A percentile compares a stretch with the other conserved stretches of the same genome.
phyloP scores from a whole-genome alignment of 2,797 vertebrate species.

The Eurystomus glaucurus region DNA sequence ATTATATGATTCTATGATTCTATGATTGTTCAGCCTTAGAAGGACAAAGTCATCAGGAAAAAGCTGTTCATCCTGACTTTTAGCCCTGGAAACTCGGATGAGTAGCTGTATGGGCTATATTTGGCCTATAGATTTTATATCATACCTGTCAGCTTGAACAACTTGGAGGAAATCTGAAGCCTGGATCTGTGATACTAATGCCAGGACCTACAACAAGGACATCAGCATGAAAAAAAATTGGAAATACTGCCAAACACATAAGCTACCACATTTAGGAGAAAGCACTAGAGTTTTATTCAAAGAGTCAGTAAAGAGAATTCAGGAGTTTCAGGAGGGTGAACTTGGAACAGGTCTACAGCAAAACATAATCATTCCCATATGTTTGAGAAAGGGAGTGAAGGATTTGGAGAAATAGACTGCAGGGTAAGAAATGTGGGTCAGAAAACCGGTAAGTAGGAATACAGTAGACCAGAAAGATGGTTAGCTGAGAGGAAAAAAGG shows the following conservation, averaged over 20 bases:
- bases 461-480: background rate
- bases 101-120: background rate
- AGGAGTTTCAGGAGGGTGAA: background rate
- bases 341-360: background rate
- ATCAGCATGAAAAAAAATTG: background rate
- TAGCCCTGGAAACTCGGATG: background rate
- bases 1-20: background rate
- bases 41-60: background rate
- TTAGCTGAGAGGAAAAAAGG: background rate
- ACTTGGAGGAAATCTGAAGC: background rate
- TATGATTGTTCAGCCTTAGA: background rate
- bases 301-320: background rate
- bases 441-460: background rate
- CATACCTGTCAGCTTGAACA: background rate
- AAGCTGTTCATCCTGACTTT: background rate
- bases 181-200: background rate
- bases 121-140: slow-evolving; percentile 4
- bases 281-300: background rate
- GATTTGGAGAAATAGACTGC: background rate
- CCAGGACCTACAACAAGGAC: slow-evolving; percentile 20
- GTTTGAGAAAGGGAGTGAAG: background rate
- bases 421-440: background rate
- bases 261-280: background rate
- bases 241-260: background rate
- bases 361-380: background rate